Conservation (phyloP, 1,140 invertebrate genomes). For the Asbolus verrucosus region DNA sequence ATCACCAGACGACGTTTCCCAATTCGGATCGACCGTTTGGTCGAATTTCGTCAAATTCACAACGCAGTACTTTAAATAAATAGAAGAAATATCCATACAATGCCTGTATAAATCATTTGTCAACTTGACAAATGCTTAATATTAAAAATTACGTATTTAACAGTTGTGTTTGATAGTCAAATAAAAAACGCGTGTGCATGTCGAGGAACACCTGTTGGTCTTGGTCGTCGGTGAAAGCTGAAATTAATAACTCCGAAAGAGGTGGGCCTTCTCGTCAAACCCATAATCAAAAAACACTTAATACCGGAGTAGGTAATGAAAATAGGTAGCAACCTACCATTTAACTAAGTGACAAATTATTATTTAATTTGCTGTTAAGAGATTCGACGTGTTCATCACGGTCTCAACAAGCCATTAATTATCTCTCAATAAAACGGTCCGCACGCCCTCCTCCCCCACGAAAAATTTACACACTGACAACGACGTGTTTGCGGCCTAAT, state of each 20-base stretch:
- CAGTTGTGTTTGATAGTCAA: too few relatives aligned
- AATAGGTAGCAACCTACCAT: conserved; percentile 40
- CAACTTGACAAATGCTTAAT: too few relatives aligned
- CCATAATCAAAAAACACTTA: conserved; percentile 46
- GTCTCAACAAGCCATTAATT: too few relatives aligned
- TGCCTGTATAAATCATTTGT: conserved; percentile 1
- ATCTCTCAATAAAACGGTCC: too few relatives aligned
- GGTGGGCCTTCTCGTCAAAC: conserved; percentile 32
- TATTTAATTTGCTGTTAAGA: conserved; percentile 34
- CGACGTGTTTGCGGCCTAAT: too few relatives aligned
- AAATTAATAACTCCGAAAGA: conserved; percentile 34
- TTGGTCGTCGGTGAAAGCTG: conserved; percentile 9
- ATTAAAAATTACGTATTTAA: too few relatives aligned
- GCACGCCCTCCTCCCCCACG: too few relatives aligned
- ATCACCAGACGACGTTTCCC: background rate
- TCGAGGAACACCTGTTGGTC: conserved; percentile 1
- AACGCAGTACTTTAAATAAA: background rate
- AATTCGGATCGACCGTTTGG: background rate
- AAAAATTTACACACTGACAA: too few relatives aligned
- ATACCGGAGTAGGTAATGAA: conserved; percentile 37
- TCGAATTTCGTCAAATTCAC: conserved; percentile 7
- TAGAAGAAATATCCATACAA: too few relatives aligned
- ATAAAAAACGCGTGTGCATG: background rate
- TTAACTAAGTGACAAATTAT: conserved; percentile 36
- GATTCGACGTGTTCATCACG: conserved; percentile 23